Conservation (phyloP, 2,888 invertebrate genomes). For the Didymodactylos carnosus region DNA sequence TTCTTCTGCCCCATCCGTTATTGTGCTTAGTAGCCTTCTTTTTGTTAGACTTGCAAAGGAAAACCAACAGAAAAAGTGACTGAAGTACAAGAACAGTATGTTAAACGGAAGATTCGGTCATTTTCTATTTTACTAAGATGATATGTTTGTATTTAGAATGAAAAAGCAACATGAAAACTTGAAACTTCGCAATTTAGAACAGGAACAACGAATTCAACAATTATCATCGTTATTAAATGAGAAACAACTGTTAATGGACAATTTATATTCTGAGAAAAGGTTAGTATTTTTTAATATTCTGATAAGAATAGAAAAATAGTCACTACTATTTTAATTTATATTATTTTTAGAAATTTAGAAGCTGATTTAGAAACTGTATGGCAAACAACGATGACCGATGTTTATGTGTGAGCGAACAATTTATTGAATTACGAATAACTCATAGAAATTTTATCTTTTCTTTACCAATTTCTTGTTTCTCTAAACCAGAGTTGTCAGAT, state of each 20-base stretch:
- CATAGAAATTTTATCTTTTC: no score
- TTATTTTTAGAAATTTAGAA: conserved; percentile 24
- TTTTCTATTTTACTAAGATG: background rate
- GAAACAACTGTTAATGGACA: conserved; percentile 23
- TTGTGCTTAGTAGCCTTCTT: conserved; percentile 26
- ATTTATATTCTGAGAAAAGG: conserved; percentile 22
- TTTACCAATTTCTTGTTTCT: no score
- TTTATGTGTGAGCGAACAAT: conserved; percentile 24
- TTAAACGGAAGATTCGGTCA: background rate
- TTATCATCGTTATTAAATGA: conserved; percentile 24
- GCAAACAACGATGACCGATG: conserved; percentile 29
- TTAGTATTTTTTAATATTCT: conserved; percentile 17
- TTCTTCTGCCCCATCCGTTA: no score
- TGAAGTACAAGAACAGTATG: conserved; percentile 24
- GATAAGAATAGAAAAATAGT: background rate
- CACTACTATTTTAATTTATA: background rate
- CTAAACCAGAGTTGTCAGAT: no score
- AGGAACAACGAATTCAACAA: conserved; percentile 29
- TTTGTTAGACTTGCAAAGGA: conserved; percentile 26
- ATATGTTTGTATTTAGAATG: conserved; percentile 18
- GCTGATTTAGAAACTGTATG: conserved; percentile 29
- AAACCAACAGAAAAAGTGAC: conserved; percentile 24
- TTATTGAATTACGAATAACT: conserved; percentile 15
- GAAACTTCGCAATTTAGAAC: conserved; percentile 25
- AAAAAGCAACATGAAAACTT: conserved; percentile 29